Base-by-base conservation (phyloP, 2,888 invertebrate species). In the Scaptomyza parva region DNA sequence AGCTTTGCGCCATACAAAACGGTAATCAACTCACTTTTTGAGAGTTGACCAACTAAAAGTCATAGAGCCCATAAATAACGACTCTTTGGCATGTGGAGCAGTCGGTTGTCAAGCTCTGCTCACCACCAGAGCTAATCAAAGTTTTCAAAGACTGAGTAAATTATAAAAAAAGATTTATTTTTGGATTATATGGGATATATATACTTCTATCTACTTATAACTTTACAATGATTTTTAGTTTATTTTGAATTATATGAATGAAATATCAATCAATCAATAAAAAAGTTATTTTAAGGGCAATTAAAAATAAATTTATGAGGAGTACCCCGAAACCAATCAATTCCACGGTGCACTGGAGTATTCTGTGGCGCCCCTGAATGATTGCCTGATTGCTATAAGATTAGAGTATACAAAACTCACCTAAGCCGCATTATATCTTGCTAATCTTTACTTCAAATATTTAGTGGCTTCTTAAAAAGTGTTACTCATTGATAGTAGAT, bases 51-150 rank as follows among this genome's bases (percentile, higher is more conserved):
- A 50, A 2, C 39, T 40, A 20, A 60, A 17, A n/a, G 14, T 6
- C 12, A 14, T 33, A 45, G n/a, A 20, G 39, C 35, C 37, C 35
- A 64, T 41, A 12, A 41, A 53, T 37, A 53, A 35, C 26, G 26
- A 9, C 26, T 35, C 30, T 43, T 48, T 35, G 48, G 8, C 28
- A 47, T 24, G 51, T 51, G 30, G 37, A 37, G 24, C 35, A 54
- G 8, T n/a, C 18, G 26, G 55, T 62, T 62, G 55, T 24, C 52
- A 54, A 53, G 44, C 28, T 53, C 2, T 28, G 41, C 14, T 18
- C 51, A 9, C 20, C 0, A n/a, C 2, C 3, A 3, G 6, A n/a
- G n/a, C 37, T 30, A 39, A 44, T 18, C 44, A 40, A 40, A 18
- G 40, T 35, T 60, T 33, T 20, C 3, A 18, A 1, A 1, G 5